Base-by-base conservation (phyloP, 2,797 vertebrate species). In the Ara ararauna region DNA sequence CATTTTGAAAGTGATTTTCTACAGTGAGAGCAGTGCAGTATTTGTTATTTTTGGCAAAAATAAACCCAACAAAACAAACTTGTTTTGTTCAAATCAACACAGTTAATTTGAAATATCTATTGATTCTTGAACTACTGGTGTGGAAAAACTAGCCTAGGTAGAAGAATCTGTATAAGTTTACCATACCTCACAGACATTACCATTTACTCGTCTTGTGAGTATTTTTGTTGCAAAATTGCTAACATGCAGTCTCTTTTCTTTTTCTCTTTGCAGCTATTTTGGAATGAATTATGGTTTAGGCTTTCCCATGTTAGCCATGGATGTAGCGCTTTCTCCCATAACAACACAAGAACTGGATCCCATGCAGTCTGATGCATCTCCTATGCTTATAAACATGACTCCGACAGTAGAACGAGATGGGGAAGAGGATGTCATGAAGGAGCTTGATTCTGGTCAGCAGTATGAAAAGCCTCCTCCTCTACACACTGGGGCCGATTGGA, bases 401-500 rank as follows among this genome's bases (percentile, higher is more conserved):
- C 99, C 99, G 26, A 99, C 98, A 9, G 94, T 97, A 79, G 98
- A 99, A 79, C 97, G 78, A 38, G 76, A 85, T 4, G 96, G 92
- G 21, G 95, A 92, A 82, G 97, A 96, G 68, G 97, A 97, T 53
- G 90, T 27, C 13, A 86, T 96, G 86, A 97, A 95, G 92, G 98
- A 98, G 15, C 92, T 96, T 24, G 98, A 98, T 94, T 93, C 96
- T 44, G 97, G 97, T 30, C 97, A 96, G 60, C 99, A 98, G 93
- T 99, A 98, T 65, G 98, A 98, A 83, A 99, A 99, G 71, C 99
- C 99, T 3, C 99, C 99, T 13, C 99, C 99, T 5, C 97, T 99
- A 2, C 99, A 99, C 96, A 98, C 99, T 0, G 99, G 98, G 19
- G 99, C 99, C 0, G 99, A 99, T 94, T 99, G 99, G 99, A 99